Conservation (phyloP, 2,888 invertebrate genomes). For the Dryadula phaetusa region DNA sequence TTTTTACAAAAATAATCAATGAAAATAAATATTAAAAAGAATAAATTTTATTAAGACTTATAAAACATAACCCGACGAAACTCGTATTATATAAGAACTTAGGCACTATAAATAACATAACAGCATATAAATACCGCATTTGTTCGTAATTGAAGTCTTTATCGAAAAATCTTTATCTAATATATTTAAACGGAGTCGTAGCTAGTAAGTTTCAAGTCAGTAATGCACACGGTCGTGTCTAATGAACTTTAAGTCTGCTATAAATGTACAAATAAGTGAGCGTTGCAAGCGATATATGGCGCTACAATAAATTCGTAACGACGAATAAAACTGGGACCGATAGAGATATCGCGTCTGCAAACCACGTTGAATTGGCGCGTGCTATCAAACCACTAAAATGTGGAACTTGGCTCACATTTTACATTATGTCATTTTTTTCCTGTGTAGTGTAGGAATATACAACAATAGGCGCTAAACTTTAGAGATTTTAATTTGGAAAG, state of each 20-base stretch:
- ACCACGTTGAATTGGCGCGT: slow-evolving; percentile 56
- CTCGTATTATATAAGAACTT: too few relatives aligned
- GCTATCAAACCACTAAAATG: slow-evolving; percentile 21
- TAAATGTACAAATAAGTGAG: slow-evolving; percentile 9
- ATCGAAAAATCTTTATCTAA: neutral
- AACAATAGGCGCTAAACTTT: too few relatives aligned
- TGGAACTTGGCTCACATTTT: neutral
- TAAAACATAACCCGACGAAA: too few relatives aligned
- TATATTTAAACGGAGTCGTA: neutral
- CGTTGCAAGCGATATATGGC: slow-evolving; percentile 25
- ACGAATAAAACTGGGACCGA: slow-evolving; percentile 58
- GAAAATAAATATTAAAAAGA: too few relatives aligned
- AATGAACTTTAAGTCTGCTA: slow-evolving; percentile 7
- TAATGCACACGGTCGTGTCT: slow-evolving; percentile 11
- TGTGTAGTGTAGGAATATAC: too few relatives aligned
- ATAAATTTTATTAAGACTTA: too few relatives aligned
- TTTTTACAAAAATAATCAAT: too few relatives aligned
- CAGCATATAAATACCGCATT: neutral
- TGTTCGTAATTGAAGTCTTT: neutral
- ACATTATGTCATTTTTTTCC: neutral
- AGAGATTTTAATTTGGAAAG: too few relatives aligned
- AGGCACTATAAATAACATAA: neutral
- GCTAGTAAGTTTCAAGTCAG: neutral
- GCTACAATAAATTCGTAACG: slow-evolving; percentile 41
- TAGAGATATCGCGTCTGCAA: slow-evolving; percentile 63